Conservation (phyloP, 1,140 invertebrate species). For the Portunus trituberculatus region DNA sequence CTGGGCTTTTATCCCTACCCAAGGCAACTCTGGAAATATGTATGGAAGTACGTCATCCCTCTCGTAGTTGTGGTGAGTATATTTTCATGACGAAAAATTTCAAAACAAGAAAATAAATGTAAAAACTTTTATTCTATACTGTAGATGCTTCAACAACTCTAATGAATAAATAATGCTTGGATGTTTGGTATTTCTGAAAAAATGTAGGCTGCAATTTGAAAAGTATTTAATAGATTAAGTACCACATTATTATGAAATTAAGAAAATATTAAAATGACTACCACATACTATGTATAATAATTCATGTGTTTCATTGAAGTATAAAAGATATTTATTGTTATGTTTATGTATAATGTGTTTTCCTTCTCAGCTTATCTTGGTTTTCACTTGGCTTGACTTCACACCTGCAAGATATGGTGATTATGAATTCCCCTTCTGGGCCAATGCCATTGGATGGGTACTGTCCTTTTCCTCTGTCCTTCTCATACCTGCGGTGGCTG, state of each 20-base stretch:
- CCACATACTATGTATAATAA: background rate
- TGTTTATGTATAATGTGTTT: background rate
- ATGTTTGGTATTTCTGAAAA: too few species aligned
- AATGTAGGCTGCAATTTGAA: too few species aligned
- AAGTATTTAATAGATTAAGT: too few species aligned
- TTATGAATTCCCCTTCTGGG: conserved; percentile 89
- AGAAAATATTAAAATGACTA: background rate
- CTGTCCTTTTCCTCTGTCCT: conserved; percentile 87
- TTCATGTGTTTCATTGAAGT: background rate
- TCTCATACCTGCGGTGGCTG: conserved; percentile 86
- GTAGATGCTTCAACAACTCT: too few species aligned
- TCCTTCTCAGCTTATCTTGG: conserved; percentile 86
- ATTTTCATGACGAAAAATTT: background rate
- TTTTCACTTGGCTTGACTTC: conserved; percentile 92
- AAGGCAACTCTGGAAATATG: conserved; percentile 89
- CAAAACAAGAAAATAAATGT: too few species aligned
- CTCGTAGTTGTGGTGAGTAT: conserved; percentile 84
- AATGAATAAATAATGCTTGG: too few species aligned
- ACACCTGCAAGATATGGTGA: conserved; percentile 87
- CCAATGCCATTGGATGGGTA: conserved; percentile 88
- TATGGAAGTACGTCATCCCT: conserved; percentile 91
- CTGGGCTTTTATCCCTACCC: conserved; percentile 87
- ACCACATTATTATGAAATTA: background rate
- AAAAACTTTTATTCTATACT: too few species aligned
- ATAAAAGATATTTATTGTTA: background rate